Conservation (phyloP, 2,888 invertebrate genomes). For the Phyllotreta striolata region DNA sequence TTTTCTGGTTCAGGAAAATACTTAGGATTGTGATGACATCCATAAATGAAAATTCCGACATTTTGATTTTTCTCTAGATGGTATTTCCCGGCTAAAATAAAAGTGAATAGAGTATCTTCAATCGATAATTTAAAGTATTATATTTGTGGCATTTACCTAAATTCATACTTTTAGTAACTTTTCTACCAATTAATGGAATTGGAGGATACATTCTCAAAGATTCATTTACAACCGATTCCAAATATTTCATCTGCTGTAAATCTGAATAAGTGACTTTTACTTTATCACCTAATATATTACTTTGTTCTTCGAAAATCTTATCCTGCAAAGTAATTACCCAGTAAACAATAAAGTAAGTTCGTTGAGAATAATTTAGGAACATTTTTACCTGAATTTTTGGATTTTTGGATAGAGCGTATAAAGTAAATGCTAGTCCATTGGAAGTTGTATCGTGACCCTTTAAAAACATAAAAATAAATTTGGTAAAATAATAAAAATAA, state of each 20-base stretch:
- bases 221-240: conserved; percentile 38
- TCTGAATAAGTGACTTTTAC: conserved; percentile 25
- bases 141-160: conserved; percentile 23
- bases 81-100: conserved; percentile 24
- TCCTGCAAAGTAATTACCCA: conserved; percentile 26
- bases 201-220: conserved; percentile 36
- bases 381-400: conserved; percentile 36
- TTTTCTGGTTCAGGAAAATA: conserved; percentile 36
- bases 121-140: not conserved
- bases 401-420: conserved; percentile 34
- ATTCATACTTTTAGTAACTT: conserved; percentile 22
- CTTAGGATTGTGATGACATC: conserved; percentile 32
- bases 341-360: not conserved
- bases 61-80: conserved; percentile 25
- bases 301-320: conserved; percentile 40
- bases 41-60: conserved; percentile 21
- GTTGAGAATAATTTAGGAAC: not conserved
- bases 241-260: conserved; percentile 41
- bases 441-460: conserved; percentile 42
- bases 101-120: not conserved
- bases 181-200: conserved; percentile 31
- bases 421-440: conserved; percentile 31
- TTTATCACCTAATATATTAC: conserved; percentile 37
- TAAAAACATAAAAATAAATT: conserved; percentile 15
- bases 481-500: too few relatives aligned